These are phyloP conservation scores for Aphidoletes aphidimyza DNA, from an alignment of 2,888 invertebrate genomes.

Conservation along the genomic window DNA sequence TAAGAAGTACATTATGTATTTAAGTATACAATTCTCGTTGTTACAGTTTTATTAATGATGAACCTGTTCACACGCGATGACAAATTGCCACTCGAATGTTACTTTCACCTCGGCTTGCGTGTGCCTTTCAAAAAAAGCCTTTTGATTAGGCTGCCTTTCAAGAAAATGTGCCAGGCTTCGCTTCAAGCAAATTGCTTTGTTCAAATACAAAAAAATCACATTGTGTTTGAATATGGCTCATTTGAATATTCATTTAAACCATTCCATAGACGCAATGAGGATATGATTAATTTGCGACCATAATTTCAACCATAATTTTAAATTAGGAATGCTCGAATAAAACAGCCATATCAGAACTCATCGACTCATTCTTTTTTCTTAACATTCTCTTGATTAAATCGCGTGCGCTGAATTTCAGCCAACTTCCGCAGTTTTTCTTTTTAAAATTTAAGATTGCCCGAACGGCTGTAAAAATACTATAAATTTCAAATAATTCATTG, in stretches of 20 bases:
- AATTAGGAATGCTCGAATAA: neutral
- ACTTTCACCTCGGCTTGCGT: neutral
- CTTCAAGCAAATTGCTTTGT: neutral
- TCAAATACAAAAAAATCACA: neutral
- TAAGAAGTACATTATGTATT: too few species aligned
- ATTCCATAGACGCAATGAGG: neutral
- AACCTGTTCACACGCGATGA: conserved; percentile 52
- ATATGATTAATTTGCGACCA: conserved; percentile 34
- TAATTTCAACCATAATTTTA: conserved; percentile 37
- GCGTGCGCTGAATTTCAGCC: conserved; percentile 6
- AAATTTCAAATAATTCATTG: neutral
- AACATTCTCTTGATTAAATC: neutral
- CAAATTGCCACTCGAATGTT: conserved; percentile 27
- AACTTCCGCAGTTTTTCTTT: neutral
- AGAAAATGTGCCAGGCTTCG: neutral
- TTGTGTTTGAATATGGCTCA: neutral
- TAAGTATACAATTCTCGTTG: neutral
- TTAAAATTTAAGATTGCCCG: neutral
- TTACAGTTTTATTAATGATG: conserved; percentile 30
- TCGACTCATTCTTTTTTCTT: neutral
- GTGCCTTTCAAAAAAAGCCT: too few species aligned
- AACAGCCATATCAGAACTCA: neutral
- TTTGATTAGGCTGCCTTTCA: conserved; percentile 2
- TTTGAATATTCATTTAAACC: neutral
- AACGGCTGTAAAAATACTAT: neutral